Conservation (phyloP, 2,113 vertebrate species). For the Lamprotornis superbus region DNA sequence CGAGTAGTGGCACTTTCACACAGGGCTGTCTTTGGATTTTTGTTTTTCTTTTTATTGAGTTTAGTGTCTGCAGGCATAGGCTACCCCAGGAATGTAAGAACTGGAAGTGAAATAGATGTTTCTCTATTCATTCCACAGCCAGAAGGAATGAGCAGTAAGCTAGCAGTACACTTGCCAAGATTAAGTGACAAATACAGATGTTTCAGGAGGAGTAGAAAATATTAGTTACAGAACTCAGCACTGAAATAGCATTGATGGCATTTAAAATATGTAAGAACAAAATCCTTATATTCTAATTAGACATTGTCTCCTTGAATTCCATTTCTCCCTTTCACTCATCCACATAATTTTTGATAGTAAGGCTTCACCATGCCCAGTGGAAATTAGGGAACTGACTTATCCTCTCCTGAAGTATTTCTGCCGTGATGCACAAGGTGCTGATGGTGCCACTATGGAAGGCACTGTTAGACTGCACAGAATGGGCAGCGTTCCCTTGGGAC, state of each 20-base stretch:
- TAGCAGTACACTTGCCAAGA: neutral
- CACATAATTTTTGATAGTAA: neutral
- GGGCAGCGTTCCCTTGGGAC: conserved; percentile 14
- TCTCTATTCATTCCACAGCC: neutral
- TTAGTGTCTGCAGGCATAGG: neutral
- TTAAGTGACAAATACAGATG: neutral
- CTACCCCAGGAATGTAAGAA: neutral
- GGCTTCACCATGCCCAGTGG: neutral
- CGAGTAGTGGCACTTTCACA: neutral
- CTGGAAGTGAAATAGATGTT: neutral
- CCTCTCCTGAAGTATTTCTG: neutral
- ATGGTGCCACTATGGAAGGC: neutral
- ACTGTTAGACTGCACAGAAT: neutral
- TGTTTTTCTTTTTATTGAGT: neutral
- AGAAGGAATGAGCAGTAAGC: neutral
- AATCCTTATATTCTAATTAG: neutral
- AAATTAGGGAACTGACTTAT: neutral
- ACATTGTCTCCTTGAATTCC: neutral
- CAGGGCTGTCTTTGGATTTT: neutral
- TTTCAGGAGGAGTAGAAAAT: neutral
- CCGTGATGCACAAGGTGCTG: neutral
- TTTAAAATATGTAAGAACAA: neutral
- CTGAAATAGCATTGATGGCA: neutral
- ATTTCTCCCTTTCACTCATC: neutral
- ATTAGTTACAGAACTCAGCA: neutral